A percentile compares a stretch with the other conserved stretches of the same genome.
Conservation (phyloP, 2,888 invertebrate genomes). For the Sarcophaga caerulescens region DNA sequence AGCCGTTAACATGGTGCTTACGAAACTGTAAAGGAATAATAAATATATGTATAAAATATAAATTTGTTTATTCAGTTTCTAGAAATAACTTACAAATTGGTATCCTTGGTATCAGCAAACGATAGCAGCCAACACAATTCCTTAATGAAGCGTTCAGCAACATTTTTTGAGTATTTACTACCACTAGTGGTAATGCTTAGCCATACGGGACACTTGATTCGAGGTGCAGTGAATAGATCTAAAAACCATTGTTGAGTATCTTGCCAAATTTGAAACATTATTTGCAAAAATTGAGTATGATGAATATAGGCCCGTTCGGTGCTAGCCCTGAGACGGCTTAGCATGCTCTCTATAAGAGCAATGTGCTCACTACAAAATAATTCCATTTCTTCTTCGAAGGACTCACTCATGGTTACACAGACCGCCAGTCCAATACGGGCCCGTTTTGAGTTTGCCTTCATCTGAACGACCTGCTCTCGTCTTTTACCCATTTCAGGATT, state of each 20-base stretch:
- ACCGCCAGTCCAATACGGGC: conserved; percentile 87
- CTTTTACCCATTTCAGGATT: conserved; percentile 80
- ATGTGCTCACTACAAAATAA: conserved; percentile 91
- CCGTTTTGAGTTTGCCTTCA: conserved; percentile 72
- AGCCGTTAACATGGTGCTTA: conserved; percentile 93
- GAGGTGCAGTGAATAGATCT: conserved; percentile 86
- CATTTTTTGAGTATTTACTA: conserved; percentile 79
- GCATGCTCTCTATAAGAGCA: conserved; percentile 87
- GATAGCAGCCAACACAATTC: conserved; percentile 86
- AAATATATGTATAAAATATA: neutral
- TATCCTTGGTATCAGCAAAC: conserved; percentile 90
- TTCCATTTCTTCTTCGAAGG: conserved; percentile 85
- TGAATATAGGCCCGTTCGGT: conserved; percentile 86
- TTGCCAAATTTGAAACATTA: conserved; percentile 82
- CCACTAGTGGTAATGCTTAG: conserved; percentile 82
- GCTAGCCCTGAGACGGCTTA: conserved; percentile 86
- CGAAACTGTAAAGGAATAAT: conserved; percentile 86
- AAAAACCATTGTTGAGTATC: conserved; percentile 83
- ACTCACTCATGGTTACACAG: conserved; percentile 83
- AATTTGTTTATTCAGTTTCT: neutral
- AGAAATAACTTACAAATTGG: conserved; percentile 90
- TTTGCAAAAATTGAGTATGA: conserved; percentile 79
- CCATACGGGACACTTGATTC: conserved; percentile 86
- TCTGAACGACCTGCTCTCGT: conserved; percentile 64
- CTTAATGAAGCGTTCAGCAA: conserved; percentile 82